A percentile compares a stretch with the other conserved stretches of the same genome.
phyloP scores from a whole-genome alignment of 2,797 vertebrate species.

The Gila robusta region DNA sequence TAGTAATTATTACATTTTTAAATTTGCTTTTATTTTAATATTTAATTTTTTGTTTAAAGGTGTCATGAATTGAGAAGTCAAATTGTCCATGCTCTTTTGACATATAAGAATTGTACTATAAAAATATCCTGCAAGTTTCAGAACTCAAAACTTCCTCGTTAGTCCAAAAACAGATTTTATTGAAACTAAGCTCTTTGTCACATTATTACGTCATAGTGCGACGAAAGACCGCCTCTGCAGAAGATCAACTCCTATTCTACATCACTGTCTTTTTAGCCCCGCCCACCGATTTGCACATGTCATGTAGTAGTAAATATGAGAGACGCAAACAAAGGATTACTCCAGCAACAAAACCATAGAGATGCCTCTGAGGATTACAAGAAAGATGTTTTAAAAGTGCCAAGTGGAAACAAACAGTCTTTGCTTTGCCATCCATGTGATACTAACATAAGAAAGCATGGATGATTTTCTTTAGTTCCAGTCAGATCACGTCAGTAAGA shows the following conservation, averaged over 20 bases:
- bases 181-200: background rate
- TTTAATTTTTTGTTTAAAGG: background rate
- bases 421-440: background rate
- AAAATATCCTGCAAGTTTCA: background rate
- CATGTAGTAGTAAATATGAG: background rate
- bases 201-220: background rate
- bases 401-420: background rate
- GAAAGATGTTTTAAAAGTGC: background rate
- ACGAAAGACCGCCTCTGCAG: too few species aligned
- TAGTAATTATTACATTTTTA: too few species aligned
- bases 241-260: background rate
- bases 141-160: too few species aligned
- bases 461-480: background rate
- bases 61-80: background rate
- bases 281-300: background rate
- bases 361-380: background rate
- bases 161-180: background rate
- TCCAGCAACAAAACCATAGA: background rate
- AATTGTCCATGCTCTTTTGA: background rate
- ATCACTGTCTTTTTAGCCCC: background rate
- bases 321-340: background rate
- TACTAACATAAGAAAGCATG: background rate
- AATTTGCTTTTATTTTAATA: too few species aligned
- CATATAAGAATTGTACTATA: background rate
- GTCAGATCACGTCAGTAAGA: background rate